Conservation (phyloP, 2,113 vertebrate genomes). For the Dipodomys spectabilis region DNA sequence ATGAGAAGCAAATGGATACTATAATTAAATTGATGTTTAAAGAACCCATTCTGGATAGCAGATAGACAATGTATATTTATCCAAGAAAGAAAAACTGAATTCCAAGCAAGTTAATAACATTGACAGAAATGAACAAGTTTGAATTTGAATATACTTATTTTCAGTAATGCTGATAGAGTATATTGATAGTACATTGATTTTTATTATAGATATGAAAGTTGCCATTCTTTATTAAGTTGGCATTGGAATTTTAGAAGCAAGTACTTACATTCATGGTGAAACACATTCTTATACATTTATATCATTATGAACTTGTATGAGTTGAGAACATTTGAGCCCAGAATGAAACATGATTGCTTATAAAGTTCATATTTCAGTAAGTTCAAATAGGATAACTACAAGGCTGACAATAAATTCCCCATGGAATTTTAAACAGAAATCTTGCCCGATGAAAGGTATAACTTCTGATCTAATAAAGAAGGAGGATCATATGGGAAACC, state of each 20-base stretch:
- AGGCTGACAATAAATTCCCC: background rate
- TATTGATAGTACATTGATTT: background rate
- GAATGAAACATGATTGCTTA: conserved; percentile 31
- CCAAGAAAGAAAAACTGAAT: background rate
- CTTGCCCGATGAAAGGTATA: background rate
- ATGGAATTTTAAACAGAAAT: background rate
- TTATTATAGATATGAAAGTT: conserved; percentile 8
- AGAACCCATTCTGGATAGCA: background rate
- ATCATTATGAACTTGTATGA: background rate
- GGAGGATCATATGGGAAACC: background rate
- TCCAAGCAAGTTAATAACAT: background rate
- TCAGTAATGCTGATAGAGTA: background rate
- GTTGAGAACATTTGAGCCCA: background rate
- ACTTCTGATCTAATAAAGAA: conserved; percentile 54
- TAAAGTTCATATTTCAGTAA: conserved; percentile 42
- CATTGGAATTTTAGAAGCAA: background rate
- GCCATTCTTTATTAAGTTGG: background rate
- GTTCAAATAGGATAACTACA: background rate
- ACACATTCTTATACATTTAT: background rate
- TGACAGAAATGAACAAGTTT: background rate
- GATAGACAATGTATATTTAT: background rate
- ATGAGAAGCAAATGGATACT: background rate
- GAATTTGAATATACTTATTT: conserved; percentile 6
- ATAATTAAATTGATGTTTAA: conserved; percentile 5
- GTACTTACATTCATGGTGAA: background rate